These are phyloP conservation scores for Caenorhabditis tropicalis DNA, from an alignment of 1,140 invertebrate species.

Conservation along the genomic window DNA sequence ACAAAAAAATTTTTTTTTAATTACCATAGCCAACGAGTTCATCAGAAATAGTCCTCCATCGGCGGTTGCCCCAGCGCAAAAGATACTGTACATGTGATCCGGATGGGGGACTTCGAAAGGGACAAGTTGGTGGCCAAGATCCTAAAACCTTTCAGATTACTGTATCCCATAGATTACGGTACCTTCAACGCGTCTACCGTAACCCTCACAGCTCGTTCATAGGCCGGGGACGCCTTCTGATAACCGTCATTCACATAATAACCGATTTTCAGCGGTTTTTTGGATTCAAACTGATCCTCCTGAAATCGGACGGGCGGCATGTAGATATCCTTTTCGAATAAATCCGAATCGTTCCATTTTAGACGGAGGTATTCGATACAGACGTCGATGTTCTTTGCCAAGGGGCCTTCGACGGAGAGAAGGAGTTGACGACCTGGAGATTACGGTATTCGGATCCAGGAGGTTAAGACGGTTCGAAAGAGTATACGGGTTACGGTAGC, in stretches of 20 bases:
- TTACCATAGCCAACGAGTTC: slow-evolving; percentile 25
- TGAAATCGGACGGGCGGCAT: slow-evolving; percentile 55
- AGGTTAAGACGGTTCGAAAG: neutral
- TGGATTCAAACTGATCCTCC: slow-evolving; percentile 18
- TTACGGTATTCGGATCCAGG: neutral
- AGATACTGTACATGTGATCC: slow-evolving; percentile 53
- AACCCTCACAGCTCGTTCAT: slow-evolving; percentile 63
- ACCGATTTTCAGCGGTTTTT: slow-evolving; percentile 63
- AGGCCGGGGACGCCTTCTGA: slow-evolving; percentile 64
- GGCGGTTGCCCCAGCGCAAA: slow-evolving; percentile 58
- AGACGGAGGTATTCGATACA: slow-evolving; percentile 32
- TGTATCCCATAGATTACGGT: neutral
- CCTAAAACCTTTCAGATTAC: neutral
- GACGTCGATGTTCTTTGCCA: slow-evolving; percentile 34
- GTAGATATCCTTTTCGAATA: slow-evolving; percentile 37
- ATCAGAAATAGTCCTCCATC: slow-evolving; percentile 65
- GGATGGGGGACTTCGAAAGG: slow-evolving; percentile 64
- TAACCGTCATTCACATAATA: slow-evolving; percentile 68
- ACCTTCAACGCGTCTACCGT: slow-evolving; percentile 62
- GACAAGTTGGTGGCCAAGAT: slow-evolving; percentile 63
- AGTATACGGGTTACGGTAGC: neutral
- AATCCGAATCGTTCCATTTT: slow-evolving; percentile 20
- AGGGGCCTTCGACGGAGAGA: slow-evolving; percentile 40
- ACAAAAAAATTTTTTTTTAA: slow-evolving; percentile 61
- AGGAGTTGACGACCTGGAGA: slow-evolving; percentile 22